Conservation (phyloP, 1,140 invertebrate species). For the Pseudomyrmex concolor region DNA sequence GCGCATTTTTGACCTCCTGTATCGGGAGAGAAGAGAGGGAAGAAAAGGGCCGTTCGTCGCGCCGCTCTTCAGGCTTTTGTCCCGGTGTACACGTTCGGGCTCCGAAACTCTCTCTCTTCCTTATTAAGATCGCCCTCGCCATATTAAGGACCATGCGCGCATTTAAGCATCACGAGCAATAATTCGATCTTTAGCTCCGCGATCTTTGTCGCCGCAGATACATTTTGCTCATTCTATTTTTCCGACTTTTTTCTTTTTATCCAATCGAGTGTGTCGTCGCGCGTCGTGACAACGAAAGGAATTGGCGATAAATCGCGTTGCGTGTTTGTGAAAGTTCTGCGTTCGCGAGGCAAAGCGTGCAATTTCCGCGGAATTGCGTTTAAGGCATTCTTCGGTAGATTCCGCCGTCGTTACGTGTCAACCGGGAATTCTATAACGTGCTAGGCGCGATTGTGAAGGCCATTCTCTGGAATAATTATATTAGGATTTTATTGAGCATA, state of each 20-base stretch:
- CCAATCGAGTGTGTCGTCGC: neutral
- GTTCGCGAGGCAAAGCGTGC: slow-evolving; percentile 2
- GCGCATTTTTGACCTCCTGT: slow-evolving; percentile 86
- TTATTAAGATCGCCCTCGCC: slow-evolving; percentile 85
- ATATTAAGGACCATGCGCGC: slow-evolving; percentile 81
- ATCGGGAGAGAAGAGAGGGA: slow-evolving; percentile 72
- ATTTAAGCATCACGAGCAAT: slow-evolving; percentile 70
- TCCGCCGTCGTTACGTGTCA: slow-evolving; percentile 1
- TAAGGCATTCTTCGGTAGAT: slow-evolving; percentile 10
- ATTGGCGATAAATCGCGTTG: neutral
- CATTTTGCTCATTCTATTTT: slow-evolving; percentile 11
- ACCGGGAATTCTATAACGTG: neutral
- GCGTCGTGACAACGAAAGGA: slow-evolving; percentile 4
- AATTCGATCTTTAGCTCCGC: slow-evolving; percentile 68
- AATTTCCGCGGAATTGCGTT: slow-evolving; percentile 42
- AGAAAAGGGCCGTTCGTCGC: slow-evolving; percentile 66
- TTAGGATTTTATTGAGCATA: neutral
- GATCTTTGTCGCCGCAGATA: neutral
- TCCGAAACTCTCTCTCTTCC: slow-evolving; percentile 82
- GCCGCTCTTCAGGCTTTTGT: slow-evolving; percentile 72
- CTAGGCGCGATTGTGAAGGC: neutral
- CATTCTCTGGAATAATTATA: neutral
- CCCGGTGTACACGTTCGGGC: slow-evolving; percentile 69
- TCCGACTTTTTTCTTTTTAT: neutral
- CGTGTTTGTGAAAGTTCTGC: slow-evolving; percentile 26